Percentiles rank a stretch among this genome's conserved stretches.
Conservation (phyloP, 2,113 vertebrate species). For the Corythaeola cristata region DNA sequence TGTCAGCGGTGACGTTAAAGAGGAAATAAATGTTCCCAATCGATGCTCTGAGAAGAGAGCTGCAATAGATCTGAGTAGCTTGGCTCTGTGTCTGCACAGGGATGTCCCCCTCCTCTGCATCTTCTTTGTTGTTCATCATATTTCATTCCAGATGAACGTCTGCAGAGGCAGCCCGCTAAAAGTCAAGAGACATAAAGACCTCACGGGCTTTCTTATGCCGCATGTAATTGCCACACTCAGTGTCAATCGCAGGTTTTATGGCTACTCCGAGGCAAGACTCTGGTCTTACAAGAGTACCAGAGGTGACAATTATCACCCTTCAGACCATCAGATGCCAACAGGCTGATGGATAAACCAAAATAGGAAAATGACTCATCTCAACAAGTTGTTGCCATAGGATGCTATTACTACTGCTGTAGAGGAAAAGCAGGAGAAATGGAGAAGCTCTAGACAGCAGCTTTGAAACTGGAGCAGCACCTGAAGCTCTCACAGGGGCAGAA, state of each 20-base stretch:
- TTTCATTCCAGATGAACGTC: not conserved
- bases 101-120: not conserved
- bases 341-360: not conserved
- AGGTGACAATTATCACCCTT: not conserved
- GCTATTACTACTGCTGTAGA: not conserved
- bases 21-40: not conserved
- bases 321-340: not conserved
- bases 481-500: not conserved
- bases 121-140: not conserved
- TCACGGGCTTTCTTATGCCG: accelerated
- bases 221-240: not conserved
- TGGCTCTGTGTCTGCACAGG: not conserved
- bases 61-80: not conserved
- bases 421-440: not conserved
- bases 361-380: not conserved
- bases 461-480: not conserved
- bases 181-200: not conserved
- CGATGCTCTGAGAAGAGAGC: not conserved
- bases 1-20: not conserved
- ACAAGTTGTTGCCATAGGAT: accelerated
- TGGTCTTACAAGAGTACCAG: not conserved
- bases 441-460: not conserved
- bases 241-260: not conserved
- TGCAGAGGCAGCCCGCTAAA: not conserved
- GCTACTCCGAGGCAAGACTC: not conserved